phyloP scores from a whole-genome alignment of 2,113 vertebrate genomes.

The Cheirogaleus medius region DNA sequence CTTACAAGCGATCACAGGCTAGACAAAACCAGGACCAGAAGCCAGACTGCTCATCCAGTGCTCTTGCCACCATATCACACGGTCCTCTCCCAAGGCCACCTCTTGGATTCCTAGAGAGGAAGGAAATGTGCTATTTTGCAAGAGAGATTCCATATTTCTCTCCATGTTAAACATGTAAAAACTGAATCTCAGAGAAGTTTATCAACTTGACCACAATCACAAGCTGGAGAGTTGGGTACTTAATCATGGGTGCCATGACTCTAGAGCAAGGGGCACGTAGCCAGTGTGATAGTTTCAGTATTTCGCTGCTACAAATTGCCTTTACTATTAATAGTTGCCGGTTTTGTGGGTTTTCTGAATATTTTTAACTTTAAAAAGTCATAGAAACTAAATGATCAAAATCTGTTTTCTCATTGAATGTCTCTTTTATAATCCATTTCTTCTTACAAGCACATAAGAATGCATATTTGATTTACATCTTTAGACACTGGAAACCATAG shows the following conservation, averaged over 20 bases:
- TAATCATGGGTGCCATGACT: background rate
- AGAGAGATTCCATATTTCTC: background rate
- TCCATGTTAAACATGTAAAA: background rate
- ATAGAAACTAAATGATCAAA: slow-evolving; percentile 22
- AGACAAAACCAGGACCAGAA: background rate
- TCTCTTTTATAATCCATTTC: slow-evolving; percentile 37
- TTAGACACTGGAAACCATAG: background rate
- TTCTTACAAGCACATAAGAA: background rate
- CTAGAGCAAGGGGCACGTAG: background rate
- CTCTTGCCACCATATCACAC: background rate
- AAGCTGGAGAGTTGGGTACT: background rate
- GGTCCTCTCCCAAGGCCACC: background rate
- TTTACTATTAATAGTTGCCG: background rate
- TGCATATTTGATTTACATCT: background rate
- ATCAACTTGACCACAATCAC: background rate
- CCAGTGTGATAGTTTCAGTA: background rate
- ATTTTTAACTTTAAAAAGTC: background rate
- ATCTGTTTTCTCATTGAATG: background rate
- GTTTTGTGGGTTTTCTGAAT: background rate
- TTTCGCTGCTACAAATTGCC: background rate
- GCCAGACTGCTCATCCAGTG: background rate
- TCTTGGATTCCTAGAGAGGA: background rate
- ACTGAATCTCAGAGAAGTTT: background rate
- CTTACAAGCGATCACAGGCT: background rate
- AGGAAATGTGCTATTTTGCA: background rate